These are phyloP conservation scores for Ornithoptera alexandrae DNA, from an alignment of 2,888 invertebrate genomes.

Conservation along the genomic window DNA sequence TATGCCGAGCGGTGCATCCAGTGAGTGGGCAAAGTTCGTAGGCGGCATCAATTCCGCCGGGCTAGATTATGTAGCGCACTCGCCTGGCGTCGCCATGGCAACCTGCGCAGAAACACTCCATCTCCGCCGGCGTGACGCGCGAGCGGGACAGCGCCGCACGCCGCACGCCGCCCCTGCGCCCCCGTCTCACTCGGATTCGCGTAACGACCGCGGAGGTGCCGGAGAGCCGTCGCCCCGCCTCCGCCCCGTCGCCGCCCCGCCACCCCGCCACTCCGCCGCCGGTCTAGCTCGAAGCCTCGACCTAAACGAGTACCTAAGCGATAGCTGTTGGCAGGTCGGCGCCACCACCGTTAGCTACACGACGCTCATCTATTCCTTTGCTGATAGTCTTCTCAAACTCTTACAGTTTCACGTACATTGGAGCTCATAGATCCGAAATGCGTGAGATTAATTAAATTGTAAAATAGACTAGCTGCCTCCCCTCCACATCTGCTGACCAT, in stretches of 20 bases:
- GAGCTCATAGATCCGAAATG: no score
- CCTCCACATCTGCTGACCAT: no score
- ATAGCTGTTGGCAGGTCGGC: conserved; percentile 6
- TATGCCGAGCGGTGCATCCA: not conserved
- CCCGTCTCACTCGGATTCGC: conserved; percentile 10
- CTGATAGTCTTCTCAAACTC: no score
- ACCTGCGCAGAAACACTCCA: conserved; percentile 16
- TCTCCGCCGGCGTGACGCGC: not conserved
- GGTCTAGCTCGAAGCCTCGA: conserved; percentile 22
- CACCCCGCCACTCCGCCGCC: conserved; percentile 12
- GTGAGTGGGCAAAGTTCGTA: not conserved
- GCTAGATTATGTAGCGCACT: conserved; percentile 24
- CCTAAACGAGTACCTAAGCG: conserved; percentile 14
- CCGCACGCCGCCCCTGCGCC: not conserved
- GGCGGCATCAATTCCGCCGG: conserved; percentile 7
- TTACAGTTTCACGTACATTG: no score
- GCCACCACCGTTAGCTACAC: not conserved
- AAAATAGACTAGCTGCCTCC: no score
- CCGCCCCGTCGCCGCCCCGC: no score
- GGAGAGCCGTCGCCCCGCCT: no score
- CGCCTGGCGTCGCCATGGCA: conserved; percentile 15
- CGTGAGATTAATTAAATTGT: no score
- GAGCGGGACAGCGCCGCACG: conserved; percentile 11
- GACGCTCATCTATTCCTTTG: no score
- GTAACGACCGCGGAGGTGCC: conserved; percentile 17